phyloP scores from a whole-genome alignment of 2,888 invertebrate genomes.

The Brachyptera risi region DNA sequence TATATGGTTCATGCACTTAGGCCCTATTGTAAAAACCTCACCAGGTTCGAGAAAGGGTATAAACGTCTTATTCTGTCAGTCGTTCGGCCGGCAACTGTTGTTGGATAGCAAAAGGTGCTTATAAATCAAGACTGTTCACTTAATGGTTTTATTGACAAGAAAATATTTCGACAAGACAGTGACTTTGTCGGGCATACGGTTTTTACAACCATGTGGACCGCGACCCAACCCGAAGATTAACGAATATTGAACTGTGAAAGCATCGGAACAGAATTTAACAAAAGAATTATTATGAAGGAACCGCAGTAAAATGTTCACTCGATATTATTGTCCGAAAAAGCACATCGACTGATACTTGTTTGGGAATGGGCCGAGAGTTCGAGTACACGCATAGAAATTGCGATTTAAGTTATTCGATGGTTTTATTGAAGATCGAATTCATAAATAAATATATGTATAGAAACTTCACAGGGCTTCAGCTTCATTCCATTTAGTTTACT shows the following conservation, averaged over 20 bases:
- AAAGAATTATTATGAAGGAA: not conserved
- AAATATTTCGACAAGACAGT: constrained; percentile 4
- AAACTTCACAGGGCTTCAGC: too few relatives aligned
- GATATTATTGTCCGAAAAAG: too few relatives aligned
- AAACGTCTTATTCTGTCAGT: not conserved
- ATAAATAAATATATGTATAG: too few relatives aligned
- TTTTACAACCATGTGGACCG: not conserved
- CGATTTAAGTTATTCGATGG: too few relatives aligned
- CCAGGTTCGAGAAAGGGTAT: too few relatives aligned
- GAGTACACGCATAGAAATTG: too few relatives aligned
- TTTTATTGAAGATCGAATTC: too few relatives aligned
- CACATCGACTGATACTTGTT: too few relatives aligned
- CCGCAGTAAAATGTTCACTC: not conserved
- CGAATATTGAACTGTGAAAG: not conserved
- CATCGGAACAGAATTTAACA: not conserved
- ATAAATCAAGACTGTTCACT: not conserved
- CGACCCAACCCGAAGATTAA: not conserved
- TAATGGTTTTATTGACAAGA: constrained; percentile 9
- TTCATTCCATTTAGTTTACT: too few relatives aligned
- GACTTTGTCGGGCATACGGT: not conserved
- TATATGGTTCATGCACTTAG: too few relatives aligned
- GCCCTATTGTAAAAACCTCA: too few relatives aligned
- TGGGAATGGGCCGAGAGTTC: too few relatives aligned
- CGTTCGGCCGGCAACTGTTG: not conserved
- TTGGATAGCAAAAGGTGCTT: not conserved